A percentile compares a stretch with the other conserved stretches of the same genome.
Conservation (phyloP, 2,113 vertebrate genomes). For the Ochotona princeps region DNA sequence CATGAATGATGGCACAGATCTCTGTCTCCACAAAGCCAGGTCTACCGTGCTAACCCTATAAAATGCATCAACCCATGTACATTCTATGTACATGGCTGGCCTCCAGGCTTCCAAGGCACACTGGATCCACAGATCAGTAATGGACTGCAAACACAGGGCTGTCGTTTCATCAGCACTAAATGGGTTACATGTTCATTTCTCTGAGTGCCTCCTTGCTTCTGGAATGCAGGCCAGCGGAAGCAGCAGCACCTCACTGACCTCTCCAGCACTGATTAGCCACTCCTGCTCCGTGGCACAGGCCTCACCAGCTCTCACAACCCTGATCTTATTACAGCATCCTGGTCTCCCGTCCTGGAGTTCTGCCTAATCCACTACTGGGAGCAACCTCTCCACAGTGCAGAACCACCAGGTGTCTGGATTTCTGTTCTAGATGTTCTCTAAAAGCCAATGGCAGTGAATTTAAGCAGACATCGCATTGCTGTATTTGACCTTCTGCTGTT, state of each 20-base stretch:
- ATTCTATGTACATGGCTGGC: background rate
- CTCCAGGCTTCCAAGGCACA: slow-evolving; percentile 52
- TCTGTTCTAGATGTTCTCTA: background rate
- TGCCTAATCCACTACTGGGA: slow-evolving; percentile 31
- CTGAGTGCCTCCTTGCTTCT: slow-evolving; percentile 73
- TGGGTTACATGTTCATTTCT: slow-evolving; percentile 76
- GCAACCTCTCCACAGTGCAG: background rate
- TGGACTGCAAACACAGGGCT: slow-evolving; percentile 71
- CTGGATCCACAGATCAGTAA: slow-evolving; percentile 59
- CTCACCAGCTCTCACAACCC: slow-evolving; percentile 65
- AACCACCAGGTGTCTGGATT: background rate
- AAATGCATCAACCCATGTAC: slow-evolving; percentile 43
- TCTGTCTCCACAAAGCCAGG: slow-evolving; percentile 41
- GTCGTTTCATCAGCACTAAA: slow-evolving; percentile 77
- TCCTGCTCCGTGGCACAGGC: background rate
- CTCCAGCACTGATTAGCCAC: slow-evolving; percentile 59
- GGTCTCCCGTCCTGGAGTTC: slow-evolving; percentile 49
- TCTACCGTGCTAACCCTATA: slow-evolving; percentile 18
- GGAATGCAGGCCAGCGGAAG: background rate
- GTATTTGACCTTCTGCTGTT: background rate
- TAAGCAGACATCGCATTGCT: background rate
- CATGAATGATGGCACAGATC: background rate
- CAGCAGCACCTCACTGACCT: slow-evolving; percentile 55
- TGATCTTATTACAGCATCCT: slow-evolving; percentile 64
- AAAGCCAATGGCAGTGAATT: background rate